Conservation (phyloP, 2,113 vertebrate genomes). For the Eulemur rufifrons region DNA sequence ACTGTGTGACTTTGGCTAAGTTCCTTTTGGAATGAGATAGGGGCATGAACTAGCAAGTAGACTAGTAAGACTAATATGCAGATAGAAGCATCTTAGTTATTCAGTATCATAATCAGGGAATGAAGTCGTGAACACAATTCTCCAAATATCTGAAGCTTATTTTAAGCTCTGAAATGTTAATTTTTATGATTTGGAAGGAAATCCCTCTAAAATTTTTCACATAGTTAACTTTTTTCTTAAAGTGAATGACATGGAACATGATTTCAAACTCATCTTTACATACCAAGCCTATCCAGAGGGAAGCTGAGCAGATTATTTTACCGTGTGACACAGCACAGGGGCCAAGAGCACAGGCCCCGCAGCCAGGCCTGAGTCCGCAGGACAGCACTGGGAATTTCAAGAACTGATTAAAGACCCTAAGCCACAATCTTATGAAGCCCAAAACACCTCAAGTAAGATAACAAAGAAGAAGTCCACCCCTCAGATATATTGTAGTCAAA, state of each 20-base stretch:
- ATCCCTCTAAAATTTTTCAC: neutral
- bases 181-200: neutral
- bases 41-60: neutral
- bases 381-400: neutral
- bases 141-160: neutral
- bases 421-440: neutral
- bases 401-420: neutral
- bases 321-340: neutral
- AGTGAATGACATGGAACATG: neutral
- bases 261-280: neutral
- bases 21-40: neutral
- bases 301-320: neutral
- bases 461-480: neutral
- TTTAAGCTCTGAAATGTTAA: neutral
- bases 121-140: neutral
- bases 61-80: neutral
- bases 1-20: neutral
- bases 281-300: too few relatives aligned
- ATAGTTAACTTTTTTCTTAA: neutral
- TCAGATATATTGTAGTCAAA: neutral
- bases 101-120: neutral
- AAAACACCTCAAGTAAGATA: neutral
- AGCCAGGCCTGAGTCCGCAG: neutral
- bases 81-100: neutral
- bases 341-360: neutral